Evolutionary conservation across 2,113 vertebrate species (phyloP).

Genomic region (Merops nubicus): DNA sequence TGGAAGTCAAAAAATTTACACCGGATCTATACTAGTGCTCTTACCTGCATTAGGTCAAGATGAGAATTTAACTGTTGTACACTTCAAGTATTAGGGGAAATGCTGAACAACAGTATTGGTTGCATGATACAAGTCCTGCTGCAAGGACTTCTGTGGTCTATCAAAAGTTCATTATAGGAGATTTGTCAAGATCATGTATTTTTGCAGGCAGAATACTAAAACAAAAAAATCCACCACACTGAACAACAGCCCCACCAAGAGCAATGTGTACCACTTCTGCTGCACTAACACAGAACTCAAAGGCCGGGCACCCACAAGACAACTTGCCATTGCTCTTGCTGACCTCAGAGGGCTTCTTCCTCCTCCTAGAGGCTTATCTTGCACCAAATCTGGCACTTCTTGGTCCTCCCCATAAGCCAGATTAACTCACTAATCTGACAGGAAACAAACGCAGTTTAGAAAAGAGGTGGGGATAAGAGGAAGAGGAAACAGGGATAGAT

Average conservation of each 20-base stretch:
- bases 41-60: background rate
- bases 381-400: constrained; percentile 42
- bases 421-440: constrained; percentile 59
- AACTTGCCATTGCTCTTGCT: background rate
- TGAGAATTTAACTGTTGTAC: background rate
- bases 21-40: background rate
- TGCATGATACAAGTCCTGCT: background rate
- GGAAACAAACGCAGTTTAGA: constrained; percentile 56
- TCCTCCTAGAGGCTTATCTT: constrained; percentile 36
- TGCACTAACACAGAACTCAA: background rate
- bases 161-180: background rate
- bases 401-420: background rate
- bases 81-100: background rate
- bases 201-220: background rate
- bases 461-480: background rate
- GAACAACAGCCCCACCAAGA: background rate
- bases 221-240: background rate
- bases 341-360: constrained; percentile 23
- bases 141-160: background rate
- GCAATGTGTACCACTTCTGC: background rate
- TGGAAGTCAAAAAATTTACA: background rate
- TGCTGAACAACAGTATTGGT: background rate
- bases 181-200: background rate
- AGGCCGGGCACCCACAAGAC: background rate
- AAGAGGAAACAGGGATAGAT: constrained; percentile 53